These are phyloP conservation scores for Neodontobutis hainanensis DNA, from an alignment of 2,113 vertebrate species.

Conservation along the genomic window DNA sequence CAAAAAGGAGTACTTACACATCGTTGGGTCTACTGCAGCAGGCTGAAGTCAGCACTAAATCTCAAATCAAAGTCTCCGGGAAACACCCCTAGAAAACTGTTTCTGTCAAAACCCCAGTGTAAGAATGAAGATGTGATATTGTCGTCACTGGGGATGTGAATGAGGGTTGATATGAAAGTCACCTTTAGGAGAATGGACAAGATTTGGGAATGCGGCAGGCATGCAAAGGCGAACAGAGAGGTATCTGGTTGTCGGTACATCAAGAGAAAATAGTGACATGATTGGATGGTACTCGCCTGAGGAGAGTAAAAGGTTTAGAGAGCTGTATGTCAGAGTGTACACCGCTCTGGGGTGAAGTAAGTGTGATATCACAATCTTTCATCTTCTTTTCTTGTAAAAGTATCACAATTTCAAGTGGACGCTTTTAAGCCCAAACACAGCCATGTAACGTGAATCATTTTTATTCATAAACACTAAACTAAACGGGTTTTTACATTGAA, in stretches of 20 bases:
- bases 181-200: conserved; percentile 31
- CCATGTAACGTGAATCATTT: too few species aligned
- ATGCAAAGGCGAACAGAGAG: conserved; percentile 1
- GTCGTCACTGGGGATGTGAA: conserved; percentile 22
- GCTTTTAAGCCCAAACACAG: too few species aligned
- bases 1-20: conserved; percentile 6
- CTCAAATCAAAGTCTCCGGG: conserved; percentile 28
- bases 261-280: conserved; percentile 31
- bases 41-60: conserved; percentile 17
- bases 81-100: conserved; percentile 14
- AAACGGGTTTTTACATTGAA: too few species aligned
- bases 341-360: neutral
- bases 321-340: neutral
- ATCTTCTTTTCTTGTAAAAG: conserved; percentile 10
- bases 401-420: neutral
- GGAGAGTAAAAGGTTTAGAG: conserved; percentile 17
- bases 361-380: conserved; percentile 6
- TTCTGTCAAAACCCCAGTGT: conserved; percentile 14
- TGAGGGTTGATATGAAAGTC: conserved; percentile 15
- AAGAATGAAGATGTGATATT: conserved; percentile 22
- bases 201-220: conserved; percentile 5
- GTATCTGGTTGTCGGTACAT: conserved; percentile 6
- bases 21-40: neutral
- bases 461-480: too few species aligned
- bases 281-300: conserved; percentile 21